A percentile compares a stretch with the other conserved stretches of the same genome.
phyloP scores from a whole-genome alignment of 2,888 invertebrate genomes.

The Clistopyga incitator region DNA sequence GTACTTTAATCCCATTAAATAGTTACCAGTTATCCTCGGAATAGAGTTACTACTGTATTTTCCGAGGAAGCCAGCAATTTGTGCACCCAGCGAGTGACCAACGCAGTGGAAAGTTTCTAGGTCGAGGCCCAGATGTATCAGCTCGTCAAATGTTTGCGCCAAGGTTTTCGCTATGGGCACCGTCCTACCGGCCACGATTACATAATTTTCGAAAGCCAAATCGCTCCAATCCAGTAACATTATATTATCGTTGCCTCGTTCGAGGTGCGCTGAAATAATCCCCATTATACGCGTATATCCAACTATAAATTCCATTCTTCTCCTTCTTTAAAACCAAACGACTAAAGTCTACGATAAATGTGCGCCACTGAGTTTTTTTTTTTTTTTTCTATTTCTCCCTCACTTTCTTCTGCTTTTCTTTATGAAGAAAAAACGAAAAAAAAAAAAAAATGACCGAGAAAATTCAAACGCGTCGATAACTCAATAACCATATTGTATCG shows the following conservation, averaged over 20 bases:
- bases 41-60: conserved; percentile 67
- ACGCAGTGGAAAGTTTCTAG: conserved; percentile 72
- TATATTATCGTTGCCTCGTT: conserved; percentile 73
- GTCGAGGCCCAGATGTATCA: conserved; percentile 68
- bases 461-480: too few relatives aligned
- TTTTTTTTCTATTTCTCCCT: neutral
- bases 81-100: conserved; percentile 77
- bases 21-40: conserved; percentile 75
- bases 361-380: neutral
- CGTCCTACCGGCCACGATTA: conserved; percentile 54
- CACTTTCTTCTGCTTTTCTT: too few relatives aligned
- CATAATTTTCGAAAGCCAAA: conserved; percentile 70
- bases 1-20: neutral
- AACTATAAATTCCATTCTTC: neutral
- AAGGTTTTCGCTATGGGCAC: conserved; percentile 67
- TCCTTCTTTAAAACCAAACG: neutral
- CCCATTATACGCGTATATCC: neutral
- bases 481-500: neutral
- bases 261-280: conserved; percentile 72
- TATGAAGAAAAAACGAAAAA: too few relatives aligned
- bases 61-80: conserved; percentile 73
- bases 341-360: neutral
- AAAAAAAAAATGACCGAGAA: too few relatives aligned
- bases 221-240: conserved; percentile 76
- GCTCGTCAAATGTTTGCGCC: conserved; percentile 64